Conservation (phyloP, 2,113 vertebrate genomes). For the Formicarius rufipectus region DNA sequence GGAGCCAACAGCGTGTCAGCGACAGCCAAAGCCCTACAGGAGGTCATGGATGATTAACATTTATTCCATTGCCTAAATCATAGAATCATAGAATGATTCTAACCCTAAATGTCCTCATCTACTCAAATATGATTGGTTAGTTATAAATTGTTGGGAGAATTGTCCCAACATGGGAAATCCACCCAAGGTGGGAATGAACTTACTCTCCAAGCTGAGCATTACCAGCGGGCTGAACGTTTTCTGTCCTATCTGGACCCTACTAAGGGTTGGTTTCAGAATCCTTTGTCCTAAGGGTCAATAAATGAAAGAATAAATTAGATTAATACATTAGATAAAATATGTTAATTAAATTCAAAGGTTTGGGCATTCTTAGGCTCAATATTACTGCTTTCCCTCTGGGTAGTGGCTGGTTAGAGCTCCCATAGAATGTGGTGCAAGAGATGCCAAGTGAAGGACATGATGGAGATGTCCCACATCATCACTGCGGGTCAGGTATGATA, state of each 20-base stretch:
- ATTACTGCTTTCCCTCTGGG: background rate
- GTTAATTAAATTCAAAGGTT: background rate
- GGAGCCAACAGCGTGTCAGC: background rate
- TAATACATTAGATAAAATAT: background rate
- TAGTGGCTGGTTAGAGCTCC: background rate
- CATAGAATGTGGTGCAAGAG: background rate
- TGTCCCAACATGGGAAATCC: background rate
- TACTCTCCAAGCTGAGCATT: slow-evolving; percentile 69
- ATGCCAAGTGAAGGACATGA: background rate
- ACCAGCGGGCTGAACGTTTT: slow-evolving; percentile 36
- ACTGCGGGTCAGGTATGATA: background rate
- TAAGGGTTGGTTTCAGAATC: slow-evolving; percentile 64
- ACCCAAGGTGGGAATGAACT: slow-evolving; percentile 30
- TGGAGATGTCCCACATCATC: background rate
- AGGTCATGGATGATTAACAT: background rate
- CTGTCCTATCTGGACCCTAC: slow-evolving; percentile 67
- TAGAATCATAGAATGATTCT: background rate
- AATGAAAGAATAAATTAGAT: background rate
- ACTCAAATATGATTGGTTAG: background rate
- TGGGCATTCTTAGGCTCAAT: background rate
- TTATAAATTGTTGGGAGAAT: background rate
- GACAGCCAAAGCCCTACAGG: background rate
- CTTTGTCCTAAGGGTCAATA: slow-evolving; percentile 48
- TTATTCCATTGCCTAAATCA: slow-evolving; percentile 43
- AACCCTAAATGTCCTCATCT: background rate